Base-by-base conservation (phyloP, 1,140 invertebrate genomes). In the Trypoxylus dichotomus region DNA sequence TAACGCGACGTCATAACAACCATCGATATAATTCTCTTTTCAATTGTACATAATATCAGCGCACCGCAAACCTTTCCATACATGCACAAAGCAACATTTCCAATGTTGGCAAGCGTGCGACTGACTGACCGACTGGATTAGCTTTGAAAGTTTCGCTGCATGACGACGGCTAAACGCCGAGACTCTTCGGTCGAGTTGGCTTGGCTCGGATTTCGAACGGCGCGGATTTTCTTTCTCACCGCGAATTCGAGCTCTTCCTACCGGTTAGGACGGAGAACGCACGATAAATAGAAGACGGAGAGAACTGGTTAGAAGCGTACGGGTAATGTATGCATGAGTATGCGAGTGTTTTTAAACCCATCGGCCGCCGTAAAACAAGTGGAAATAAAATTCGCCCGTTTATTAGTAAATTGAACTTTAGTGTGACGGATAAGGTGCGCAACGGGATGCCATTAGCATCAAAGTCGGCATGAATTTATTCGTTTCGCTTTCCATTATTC, bases 391-490 rank as follows among this genome's bases (percentile, higher is more conserved):
- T 68, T 68, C 60, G 60, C 60, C 60, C 60, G 60, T 68, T 68
- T 68, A 68, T 68, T 68, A 68, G 60, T 68, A 68, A 68, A 68
- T 68, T 68, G 60, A 68, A 68, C 60, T 68, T 68, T 68, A 68
- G 60, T 68, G 60, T 68, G 60, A 68, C 60, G 60, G 24, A 68
- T 68, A 68, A 68, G 60, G 60, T 68, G 60, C 19, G 60, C 60
- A 68, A 68, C 1, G 60, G 60, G 24, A 24, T 68, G 27, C 60
- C 27, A 68, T 68, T 68, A 68, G 60, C 13, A 24, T 68, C 60
- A 68, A 68, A 68, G 60, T 68, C 60, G 60, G 24, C 21, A 25
- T 68, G 24, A 68, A 68, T 68, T 68, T 68, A 68, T 68, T 68
- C 60, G 60, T 68, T 68, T 68, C 60, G 24, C 24, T 29, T 68